Conservation (phyloP, 2,797 vertebrate genomes). For the Coregonus sp. region DNA sequence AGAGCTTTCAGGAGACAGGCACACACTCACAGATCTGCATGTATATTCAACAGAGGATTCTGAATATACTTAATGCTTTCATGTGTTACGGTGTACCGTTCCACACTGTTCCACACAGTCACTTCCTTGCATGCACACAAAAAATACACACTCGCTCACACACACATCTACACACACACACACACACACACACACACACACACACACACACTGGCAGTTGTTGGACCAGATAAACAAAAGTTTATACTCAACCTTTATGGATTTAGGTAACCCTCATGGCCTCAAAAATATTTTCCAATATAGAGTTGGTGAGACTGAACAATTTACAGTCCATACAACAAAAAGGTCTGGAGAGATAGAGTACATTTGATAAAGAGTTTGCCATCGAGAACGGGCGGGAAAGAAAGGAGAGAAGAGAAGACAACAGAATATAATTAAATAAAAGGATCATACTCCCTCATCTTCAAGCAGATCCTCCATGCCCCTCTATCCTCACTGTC, state of each 20-base stretch:
- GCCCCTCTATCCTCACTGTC: conserved; percentile 22
- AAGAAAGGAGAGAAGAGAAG: background rate
- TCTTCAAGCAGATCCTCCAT: background rate
- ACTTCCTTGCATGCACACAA: background rate
- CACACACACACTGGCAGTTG: background rate
- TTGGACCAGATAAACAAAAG: background rate
- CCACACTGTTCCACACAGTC: conserved; percentile 77
- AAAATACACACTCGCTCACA: conserved; percentile 23
- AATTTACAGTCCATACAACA: background rate
- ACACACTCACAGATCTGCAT: conserved; percentile 58
- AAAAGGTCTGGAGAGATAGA: background rate
- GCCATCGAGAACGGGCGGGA: background rate
- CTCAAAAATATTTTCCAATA: background rate
- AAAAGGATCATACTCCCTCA: background rate
- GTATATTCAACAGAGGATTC: conserved; percentile 79
- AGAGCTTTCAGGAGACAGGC: conserved; percentile 9
- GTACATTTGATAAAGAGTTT: background rate
- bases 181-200: conserved; percentile 2
- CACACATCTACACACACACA: conserved; percentile 28
- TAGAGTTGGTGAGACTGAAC: background rate
- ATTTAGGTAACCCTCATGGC: background rate
- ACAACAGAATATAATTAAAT: background rate
- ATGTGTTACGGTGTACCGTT: conserved; percentile 78
- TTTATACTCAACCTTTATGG: background rate
- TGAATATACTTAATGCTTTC: conserved; percentile 77